Conservation (phyloP, 2,797 vertebrate species). For the Myotis planiceps region DNA sequence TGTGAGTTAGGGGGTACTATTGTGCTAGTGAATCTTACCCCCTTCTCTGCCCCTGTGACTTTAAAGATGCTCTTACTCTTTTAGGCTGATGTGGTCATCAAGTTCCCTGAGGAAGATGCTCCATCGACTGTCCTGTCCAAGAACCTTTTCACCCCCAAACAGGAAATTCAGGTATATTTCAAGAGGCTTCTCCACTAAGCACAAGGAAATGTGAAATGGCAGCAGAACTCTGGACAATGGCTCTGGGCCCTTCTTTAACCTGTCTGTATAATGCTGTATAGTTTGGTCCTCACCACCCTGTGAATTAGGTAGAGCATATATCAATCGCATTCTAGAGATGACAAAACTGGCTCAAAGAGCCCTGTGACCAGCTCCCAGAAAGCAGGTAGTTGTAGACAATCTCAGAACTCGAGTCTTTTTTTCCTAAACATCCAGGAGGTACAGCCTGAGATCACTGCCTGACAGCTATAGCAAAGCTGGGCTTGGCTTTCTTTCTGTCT, state of each 20-base stretch:
- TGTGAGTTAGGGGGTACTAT: neutral
- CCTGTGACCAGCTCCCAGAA: neutral
- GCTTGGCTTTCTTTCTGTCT: neutral
- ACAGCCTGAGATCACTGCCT: neutral
- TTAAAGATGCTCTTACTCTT: constrained; percentile 16
- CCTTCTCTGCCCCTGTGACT: neutral
- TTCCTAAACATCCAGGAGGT: neutral
- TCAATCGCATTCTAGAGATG: neutral
- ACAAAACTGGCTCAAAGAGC: neutral
- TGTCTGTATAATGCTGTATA: neutral
- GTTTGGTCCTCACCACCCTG: neutral
- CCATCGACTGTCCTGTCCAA: constrained; percentile 93
- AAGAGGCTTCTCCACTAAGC: neutral
- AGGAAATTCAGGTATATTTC: constrained; percentile 94
- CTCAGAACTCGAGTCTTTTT: neutral
- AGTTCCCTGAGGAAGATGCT: constrained; percentile 96
- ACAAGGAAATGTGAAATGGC: neutral
- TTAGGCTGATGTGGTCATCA: constrained; percentile 96
- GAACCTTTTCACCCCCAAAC: constrained; percentile 96
- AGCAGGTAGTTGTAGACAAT: neutral
- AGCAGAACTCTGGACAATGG: neutral
- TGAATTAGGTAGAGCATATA: neutral
- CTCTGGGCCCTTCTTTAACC: neutral
- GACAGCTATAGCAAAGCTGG: neutral
- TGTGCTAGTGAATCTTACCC: neutral